These are phyloP conservation scores for Brachionus asplanchnoidis DNA, from an alignment of 1,140 invertebrate genomes.

Conservation along the genomic window DNA sequence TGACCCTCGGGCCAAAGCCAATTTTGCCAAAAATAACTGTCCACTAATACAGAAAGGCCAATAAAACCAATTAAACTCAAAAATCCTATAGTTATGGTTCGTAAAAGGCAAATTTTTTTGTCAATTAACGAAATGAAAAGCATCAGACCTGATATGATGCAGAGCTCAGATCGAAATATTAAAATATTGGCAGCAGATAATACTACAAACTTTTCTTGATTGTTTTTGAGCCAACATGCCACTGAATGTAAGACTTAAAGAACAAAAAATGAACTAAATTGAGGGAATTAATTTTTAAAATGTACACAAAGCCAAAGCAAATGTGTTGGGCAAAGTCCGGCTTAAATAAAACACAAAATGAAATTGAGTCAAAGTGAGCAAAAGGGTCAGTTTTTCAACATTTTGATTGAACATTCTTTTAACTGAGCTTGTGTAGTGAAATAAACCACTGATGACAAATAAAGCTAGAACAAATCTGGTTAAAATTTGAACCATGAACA, in stretches of 20 bases:
- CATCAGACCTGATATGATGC: conserved; percentile 57
- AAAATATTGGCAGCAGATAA: conserved; percentile 78
- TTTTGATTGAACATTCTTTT: conserved; percentile 69
- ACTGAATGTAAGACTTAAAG: conserved; percentile 76
- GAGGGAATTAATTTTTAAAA: conserved; percentile 40
- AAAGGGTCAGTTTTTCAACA: conserved; percentile 74
- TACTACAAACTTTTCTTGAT: conserved; percentile 71
- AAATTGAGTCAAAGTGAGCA: conserved; percentile 83
- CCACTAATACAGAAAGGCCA: conserved; percentile 70
- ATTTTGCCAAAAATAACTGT: conserved; percentile 87
- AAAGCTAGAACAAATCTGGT: conserved; percentile 74
- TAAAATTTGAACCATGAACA: conserved; percentile 6
- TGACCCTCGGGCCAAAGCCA: conserved; percentile 92
- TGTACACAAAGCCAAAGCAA: conserved; percentile 84
- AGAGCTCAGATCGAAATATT: conserved; percentile 83
- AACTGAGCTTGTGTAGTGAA: conserved; percentile 62
- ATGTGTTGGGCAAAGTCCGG: conserved; percentile 87
- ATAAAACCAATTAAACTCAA: conserved; percentile 57
- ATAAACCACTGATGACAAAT: conserved; percentile 69
- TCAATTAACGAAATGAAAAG: conserved; percentile 11
- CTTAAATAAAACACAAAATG: conserved; percentile 96
- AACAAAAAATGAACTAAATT: conserved; percentile 15
- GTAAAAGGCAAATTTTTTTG: not conserved
- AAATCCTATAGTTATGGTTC: not conserved
- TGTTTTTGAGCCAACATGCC: conserved; percentile 72